Evolutionary conservation across 2,113 vertebrate genomes (phyloP).

Genomic region (Halcyon senegalensis): DNA sequence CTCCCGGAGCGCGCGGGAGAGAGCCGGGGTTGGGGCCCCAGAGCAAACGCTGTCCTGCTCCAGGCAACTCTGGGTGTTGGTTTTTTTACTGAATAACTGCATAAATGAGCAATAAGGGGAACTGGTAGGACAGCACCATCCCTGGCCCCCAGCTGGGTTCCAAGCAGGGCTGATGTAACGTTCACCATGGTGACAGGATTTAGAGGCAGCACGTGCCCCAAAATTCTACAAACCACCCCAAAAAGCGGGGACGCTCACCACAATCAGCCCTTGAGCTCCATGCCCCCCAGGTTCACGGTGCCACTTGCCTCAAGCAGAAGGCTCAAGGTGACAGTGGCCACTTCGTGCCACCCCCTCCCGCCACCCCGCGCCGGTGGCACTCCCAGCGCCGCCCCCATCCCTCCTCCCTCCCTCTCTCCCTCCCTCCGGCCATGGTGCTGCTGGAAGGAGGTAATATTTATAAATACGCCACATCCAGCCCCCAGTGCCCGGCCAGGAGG

Average conservation of each 20-base stretch:
- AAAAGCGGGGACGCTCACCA: fast-evolving
- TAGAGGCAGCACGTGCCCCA: fast-evolving
- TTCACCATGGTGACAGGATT: fast-evolving
- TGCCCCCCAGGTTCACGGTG: fast-evolving
- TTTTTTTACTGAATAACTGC: background rate
- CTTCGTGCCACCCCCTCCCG: fast-evolving
- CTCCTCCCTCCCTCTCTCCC: background rate
- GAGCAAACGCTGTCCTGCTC: background rate
- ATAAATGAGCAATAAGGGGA: background rate
- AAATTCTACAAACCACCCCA: background rate
- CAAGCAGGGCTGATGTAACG: background rate
- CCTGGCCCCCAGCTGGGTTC: background rate
- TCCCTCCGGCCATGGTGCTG: background rate
- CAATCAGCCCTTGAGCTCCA: fast-evolving
- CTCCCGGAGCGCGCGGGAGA: background rate
- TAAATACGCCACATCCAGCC: background rate
- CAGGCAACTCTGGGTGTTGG: background rate
- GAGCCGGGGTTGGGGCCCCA: background rate
- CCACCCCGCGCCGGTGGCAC: background rate
- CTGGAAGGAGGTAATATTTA: constrained; percentile 31
- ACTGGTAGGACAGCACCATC: background rate
- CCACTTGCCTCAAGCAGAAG: background rate
- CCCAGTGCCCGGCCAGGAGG: background rate
- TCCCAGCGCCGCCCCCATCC: background rate
- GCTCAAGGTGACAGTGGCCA: background rate